Base-by-base conservation (phyloP, 2,113 vertebrate genomes). In the Promerops cafer region DNA sequence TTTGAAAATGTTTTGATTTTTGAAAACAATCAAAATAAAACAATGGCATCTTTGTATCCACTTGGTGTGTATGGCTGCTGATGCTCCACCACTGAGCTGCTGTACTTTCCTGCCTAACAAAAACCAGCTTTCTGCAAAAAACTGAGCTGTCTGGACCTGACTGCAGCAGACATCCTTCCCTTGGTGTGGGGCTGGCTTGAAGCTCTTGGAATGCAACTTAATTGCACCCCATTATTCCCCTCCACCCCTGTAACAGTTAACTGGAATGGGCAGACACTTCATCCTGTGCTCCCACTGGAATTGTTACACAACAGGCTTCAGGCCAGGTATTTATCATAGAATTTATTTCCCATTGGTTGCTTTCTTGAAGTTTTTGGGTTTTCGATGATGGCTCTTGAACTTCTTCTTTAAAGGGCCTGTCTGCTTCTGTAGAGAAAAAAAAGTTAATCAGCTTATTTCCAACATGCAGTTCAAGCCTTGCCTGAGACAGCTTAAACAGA, bases 21-120 rank as follows among this genome's bases (percentile, higher is more conserved):
- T 97, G 95, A 95, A 98, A 98, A 98, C 97, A 97, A 97, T 96
- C 97, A 96, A 94, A 97, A 98, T 98, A 98, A 98, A 98, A 98
- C 64, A 83, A 97, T 89, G 97, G 97, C 98, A 96, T 97, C 96
- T 98, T 98, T 98, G 97, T 97, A 97, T 50, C 82, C 85, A 86
- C 69, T 72, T 94, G 89, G 83, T 4, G 78, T 33, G 91, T 92
- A 49, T 69, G 87, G 52, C 54, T 94, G 64, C 75, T 96, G 90
- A 3, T 22, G 1, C 66, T 87, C 30, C 13, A 14, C 7, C 1
- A 4, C 6, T 4, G 7, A 42, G 69, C 65, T 16, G 14, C 28
- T 4, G 28, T 26, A 35, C 39, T 54, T n/a, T 68, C 42, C 71
- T 83, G 63, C 40, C 68, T 37, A 9, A 12, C 31, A 31, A 16